Conservation (phyloP, 2,797 vertebrate species). For the Pangasius krempfi region DNA sequence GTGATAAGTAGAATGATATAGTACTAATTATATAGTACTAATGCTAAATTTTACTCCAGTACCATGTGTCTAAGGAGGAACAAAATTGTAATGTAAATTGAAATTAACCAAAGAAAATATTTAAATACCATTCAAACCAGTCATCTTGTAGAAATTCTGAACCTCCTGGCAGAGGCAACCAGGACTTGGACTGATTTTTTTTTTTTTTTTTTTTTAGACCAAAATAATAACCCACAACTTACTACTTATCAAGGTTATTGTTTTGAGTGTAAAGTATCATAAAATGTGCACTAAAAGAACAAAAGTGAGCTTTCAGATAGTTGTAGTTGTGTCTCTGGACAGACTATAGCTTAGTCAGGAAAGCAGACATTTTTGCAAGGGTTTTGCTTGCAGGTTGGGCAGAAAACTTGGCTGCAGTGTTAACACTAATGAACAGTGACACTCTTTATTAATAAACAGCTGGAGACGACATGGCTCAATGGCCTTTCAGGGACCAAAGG, state of each 20-base stretch:
- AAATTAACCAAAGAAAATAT: neutral
- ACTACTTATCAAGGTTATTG: neutral
- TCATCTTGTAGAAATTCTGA: neutral
- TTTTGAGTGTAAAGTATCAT: neutral
- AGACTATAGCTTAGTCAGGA: neutral
- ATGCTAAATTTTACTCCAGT: neutral
- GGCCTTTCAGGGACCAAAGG: conserved; percentile 13
- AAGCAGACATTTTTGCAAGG: neutral
- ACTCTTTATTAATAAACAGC: conserved; percentile 44
- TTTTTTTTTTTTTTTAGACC: neutral
- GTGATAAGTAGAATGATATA: neutral
- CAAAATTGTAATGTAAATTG: neutral
- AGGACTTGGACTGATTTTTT: neutral
- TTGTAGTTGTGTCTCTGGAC: neutral
- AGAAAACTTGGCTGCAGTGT: neutral
- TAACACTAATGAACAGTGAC: conserved; percentile 41
- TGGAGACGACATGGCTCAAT: conserved; percentile 38
- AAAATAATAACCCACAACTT: neutral
- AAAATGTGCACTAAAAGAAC: neutral
- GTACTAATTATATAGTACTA: neutral
- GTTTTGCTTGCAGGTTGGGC: neutral
- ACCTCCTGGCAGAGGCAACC: neutral
- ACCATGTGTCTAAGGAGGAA: neutral
- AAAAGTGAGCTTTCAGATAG: neutral
- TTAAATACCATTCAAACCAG: neutral